A percentile compares a stretch with the other conserved stretches of the same genome.
Conservation (phyloP, 2,113 vertebrate species). For the Typhlomys cinereus region DNA sequence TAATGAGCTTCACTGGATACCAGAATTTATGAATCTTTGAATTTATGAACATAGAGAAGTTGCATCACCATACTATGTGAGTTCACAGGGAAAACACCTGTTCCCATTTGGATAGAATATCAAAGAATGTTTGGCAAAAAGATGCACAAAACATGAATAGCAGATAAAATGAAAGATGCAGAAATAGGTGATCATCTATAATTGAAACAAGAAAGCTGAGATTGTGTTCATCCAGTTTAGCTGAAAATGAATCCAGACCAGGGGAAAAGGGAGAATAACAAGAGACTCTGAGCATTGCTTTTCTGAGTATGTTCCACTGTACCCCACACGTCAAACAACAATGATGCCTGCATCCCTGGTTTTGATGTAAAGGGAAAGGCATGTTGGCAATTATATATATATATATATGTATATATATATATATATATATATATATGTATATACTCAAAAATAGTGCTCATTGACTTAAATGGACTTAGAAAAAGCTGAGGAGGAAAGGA, state of each 20-base stretch:
- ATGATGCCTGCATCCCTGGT: too few relatives aligned
- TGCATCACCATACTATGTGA: background rate
- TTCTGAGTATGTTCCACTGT: too few relatives aligned
- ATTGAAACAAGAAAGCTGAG: background rate
- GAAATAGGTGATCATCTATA: background rate
- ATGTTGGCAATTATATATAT: too few relatives aligned
- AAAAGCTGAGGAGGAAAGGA: background rate
- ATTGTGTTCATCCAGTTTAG: background rate
- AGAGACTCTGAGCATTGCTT: too few relatives aligned
- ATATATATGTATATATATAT: too few relatives aligned
- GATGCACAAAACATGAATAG: background rate
- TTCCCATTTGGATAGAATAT: background rate
- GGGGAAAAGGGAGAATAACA: background rate
- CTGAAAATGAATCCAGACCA: background rate
- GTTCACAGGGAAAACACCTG: background rate
- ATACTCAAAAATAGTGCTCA: too few relatives aligned
- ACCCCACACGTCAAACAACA: too few relatives aligned
- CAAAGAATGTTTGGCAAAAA: constrained; percentile 25
- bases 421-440: too few relatives aligned
- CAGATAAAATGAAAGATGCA: background rate
- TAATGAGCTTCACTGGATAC: too few relatives aligned
- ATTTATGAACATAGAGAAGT: background rate
- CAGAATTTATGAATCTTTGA: background rate
- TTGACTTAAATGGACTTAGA: background rate
- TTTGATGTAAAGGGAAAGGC: too few relatives aligned